Evolutionary conservation across 2,797 vertebrate genomes (phyloP), one percentile per base, ranked within the genome.

Genomic region (Dendrocincla fuliginosa): DNA sequence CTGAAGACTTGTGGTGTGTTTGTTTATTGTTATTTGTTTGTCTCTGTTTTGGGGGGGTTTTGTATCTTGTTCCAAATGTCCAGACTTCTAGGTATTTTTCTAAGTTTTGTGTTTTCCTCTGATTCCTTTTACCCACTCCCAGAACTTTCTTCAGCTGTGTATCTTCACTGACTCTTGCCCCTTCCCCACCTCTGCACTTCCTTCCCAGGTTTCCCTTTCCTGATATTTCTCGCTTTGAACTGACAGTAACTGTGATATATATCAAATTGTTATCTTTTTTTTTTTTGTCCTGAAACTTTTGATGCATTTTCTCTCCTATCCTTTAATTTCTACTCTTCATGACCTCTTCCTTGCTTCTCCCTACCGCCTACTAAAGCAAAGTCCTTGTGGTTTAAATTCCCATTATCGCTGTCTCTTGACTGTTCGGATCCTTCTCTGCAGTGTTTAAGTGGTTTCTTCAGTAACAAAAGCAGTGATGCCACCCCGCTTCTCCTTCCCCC

Each of bases 391-490:
- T 77, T 89, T 77, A 57, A 73, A 76, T 89, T 71, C 69, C 46
- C 59, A 13, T 91, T 87, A 63, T 78, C 23, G 3, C 37, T 41
- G 7, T 76, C 52, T 87, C 89, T 76, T 89, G 52, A 19, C 63
- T 10, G 7, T 59, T 91, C 75, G 42, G 50, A 35, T 52, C 57
- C 88, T 93, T 92, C 93, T 84, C 74, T 90, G 82, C 87, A 67
- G 42, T 39, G 64, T 39, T 1, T 78, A 63, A 61, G 41, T 56
- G 50, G 60, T 95, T 91, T 92, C 76, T 96, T 61, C 14, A 11
- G 68, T 79, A 83, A 94, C 73, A 91, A 92, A 91, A 95, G 56
- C 53, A 44, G 57, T 16, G 77, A 85, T 94, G 60, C 63, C 52
- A 87, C 57, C 32, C 15, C 19, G 19, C 24, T 67, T 79, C 73